Evolutionary conservation across 2,113 vertebrate species (phyloP), one percentile per base, ranked within the genome.

Genomic region (Pomatorhinus ruficollis): DNA sequence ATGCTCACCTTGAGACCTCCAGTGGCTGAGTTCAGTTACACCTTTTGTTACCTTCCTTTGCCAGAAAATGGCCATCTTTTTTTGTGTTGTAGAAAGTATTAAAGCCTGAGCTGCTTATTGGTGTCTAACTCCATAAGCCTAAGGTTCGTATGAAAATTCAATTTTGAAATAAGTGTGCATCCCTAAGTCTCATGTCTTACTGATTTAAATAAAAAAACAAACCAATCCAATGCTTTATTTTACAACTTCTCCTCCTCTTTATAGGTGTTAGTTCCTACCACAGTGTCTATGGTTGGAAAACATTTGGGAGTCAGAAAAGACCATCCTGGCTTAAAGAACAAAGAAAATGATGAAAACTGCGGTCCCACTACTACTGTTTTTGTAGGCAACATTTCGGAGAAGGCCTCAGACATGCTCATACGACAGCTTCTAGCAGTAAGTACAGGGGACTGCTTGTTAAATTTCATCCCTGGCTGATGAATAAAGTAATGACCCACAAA

Each of bases 301-400:
- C 99, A 99, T 90, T 87, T 99, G 76, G 98, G 98, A 79, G 98
- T 97, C 45, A 98, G 98, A 94, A 99, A 99, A 95, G 99, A 99
- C 21, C 92, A 97, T 81, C 96, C 97, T 87, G 98, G 98, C 56
- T 52, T 99, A 94, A 98, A 98, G 94, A 91, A 95, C 83, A 99
- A 99, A 97, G 99, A 99, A 92, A 96, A 98, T 0, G 99, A 99
- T 64, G 99, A 99, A 90, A 99, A 98, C 92, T 98, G 98, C 1
- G 99, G 99, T 30, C 99, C 99, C 33, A 99, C 99, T 15, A 99
- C 99, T 64, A 99, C 99, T 0, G 99, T 99, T 81, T 99, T 99
- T 97, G 99, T 99, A 66, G 99, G 99, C 79, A 99, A 99, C 95
- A 99, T 99, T 97, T 99, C 99, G 3, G 99, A 99, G 94, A 99